These are phyloP conservation scores for Miltochrista miniata DNA, from an alignment of 2,888 invertebrate genomes.

Conservation along the genomic window DNA sequence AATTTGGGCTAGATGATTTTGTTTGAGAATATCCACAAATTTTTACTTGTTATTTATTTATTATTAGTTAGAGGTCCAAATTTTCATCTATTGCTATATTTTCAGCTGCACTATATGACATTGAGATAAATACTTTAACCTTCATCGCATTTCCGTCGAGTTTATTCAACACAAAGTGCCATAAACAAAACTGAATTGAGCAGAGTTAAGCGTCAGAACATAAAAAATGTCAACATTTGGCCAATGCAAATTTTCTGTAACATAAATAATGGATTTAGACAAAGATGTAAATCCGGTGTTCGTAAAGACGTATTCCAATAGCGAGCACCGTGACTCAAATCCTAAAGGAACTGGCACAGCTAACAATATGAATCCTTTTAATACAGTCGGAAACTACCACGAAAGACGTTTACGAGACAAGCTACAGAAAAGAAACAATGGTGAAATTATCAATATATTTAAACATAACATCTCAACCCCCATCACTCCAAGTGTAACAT, in stretches of 20 bases:
- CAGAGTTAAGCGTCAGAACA: neutral
- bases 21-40: no score
- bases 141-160: no score
- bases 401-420: constrained; percentile 8
- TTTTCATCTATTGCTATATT: no score
- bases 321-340: constrained; percentile 10
- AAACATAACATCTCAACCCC: constrained; percentile 5
- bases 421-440: constrained; percentile 12
- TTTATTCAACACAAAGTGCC: neutral
- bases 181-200: no score
- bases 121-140: no score
- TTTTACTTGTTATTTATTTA: no score
- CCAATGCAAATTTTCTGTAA: constrained; percentile 38
- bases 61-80: no score
- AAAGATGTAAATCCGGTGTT: constrained; percentile 15
- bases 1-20: no score
- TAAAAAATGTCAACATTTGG: constrained; percentile 4
- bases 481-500: neutral
- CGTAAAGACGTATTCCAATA: constrained; percentile 9
- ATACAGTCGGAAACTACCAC: constrained; percentile 8
- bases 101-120: no score
- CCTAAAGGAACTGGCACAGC: constrained; percentile 13
- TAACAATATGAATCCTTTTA: constrained; percentile 18
- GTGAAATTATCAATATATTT: constrained; percentile 14
- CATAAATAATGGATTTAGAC: constrained; percentile 34